Base-by-base conservation (phyloP, 2,113 vertebrate species). In the Hucho hucho region DNA sequence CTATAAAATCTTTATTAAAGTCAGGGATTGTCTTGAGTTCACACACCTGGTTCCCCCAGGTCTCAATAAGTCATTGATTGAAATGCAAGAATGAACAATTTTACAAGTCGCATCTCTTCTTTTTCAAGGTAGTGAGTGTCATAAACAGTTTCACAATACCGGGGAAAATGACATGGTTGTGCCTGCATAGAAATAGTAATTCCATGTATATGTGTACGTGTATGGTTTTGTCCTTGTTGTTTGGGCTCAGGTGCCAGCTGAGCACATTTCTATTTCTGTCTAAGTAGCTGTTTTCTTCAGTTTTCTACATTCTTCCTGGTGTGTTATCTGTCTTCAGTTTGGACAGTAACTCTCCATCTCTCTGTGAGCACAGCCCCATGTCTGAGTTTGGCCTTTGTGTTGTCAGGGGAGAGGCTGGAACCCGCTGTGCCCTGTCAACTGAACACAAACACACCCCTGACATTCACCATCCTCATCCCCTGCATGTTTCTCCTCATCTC, bases 391-490 rank as follows among this genome's bases (percentile, higher is more conserved):
- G 61, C 43, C 70, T 74, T 58, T 78, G 47, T 59, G 26, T 49
- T 66, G 32, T 4, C 18, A 11, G 20, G 9, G 63, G 46, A 18
- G 24, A 18, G 24, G 5, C 64, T 6, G 24, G 16, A 29, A 24
- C 49, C 46, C 25, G 56, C 76, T 78, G 83, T 72, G 70, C 61
- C 56, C 77, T 32, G 68, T 83, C 74, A 72, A 67, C 83, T 81
- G 59, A 68, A 85, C 76, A 82, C 66, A 73, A 75, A 82, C 69
- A 6, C 1, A 11, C 4, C 20, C 63, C 76, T 83, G 77, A 85
- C 79, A 81, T 84, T 78, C 75, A 70, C 64, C 64, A 6, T 69
- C 64, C 47, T 76, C 76, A 37, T 75, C 12, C 18, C 69, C 56
- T 78, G 59, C 61, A 22, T n/a, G 20, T 25, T 25, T 63, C 22